Conservation (phyloP, 30 jellyfish, hydroid and myxozoan genomes). For the Sanderia malayensis region DNA sequence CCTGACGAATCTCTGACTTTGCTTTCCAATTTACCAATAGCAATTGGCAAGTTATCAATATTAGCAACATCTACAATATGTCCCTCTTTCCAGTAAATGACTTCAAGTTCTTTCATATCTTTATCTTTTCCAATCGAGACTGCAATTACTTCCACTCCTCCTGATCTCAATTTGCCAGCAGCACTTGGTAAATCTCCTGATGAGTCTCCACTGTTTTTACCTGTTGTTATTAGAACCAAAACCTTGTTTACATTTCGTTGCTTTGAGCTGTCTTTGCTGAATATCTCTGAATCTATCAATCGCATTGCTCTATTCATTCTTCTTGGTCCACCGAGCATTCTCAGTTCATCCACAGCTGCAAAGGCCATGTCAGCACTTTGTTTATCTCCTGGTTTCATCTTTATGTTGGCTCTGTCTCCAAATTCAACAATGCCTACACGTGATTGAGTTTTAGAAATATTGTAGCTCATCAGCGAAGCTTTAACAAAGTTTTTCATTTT, state of each 20-base stretch:
- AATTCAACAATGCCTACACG: conserved; percentile 60
- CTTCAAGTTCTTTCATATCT: conserved; percentile 35
- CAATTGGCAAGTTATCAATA: conserved; percentile 13
- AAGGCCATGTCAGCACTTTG: background rate
- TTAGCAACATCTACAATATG: conserved; percentile 10
- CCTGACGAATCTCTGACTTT: conserved; percentile 26
- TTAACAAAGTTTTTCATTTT: conserved; percentile 54
- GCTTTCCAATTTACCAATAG: conserved; percentile 35
- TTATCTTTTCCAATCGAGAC: conserved; percentile 62
- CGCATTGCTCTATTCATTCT: conserved; percentile 59
- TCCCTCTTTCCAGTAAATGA: conserved; percentile 24
- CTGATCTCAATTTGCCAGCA: conserved; percentile 37
- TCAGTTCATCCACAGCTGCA: background rate
- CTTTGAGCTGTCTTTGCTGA: conserved; percentile 15
- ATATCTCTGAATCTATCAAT: conserved; percentile 24
- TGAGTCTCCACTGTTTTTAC: conserved; percentile 59
- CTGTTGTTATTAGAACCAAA: conserved; percentile 61
- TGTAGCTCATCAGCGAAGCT: conserved; percentile 49
- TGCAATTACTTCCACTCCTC: conserved; percentile 55
- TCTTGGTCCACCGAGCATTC: conserved; percentile 71
- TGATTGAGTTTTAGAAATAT: conserved; percentile 25
- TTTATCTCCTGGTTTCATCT: conserved; percentile 35
- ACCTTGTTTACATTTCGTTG: conserved; percentile 43
- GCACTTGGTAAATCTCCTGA: conserved; percentile 57
- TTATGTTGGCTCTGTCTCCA: conserved; percentile 42